These are phyloP conservation scores for Leucoraja ocellata DNA, from an alignment of 2,797 vertebrate species.

Conservation along the genomic window DNA sequence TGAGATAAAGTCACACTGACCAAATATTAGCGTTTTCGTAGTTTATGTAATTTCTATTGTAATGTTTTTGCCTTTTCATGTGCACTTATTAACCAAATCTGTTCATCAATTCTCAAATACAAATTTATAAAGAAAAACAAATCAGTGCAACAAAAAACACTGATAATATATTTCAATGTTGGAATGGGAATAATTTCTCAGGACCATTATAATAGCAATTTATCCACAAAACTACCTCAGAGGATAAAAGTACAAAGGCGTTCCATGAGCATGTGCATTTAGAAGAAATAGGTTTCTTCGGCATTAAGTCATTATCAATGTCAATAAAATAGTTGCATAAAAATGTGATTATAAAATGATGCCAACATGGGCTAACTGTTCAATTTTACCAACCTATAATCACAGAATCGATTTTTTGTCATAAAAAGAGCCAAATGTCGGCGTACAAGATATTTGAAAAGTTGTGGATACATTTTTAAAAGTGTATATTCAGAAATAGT, in stretches of 20 bases:
- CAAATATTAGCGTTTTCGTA: neutral
- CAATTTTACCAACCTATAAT: neutral
- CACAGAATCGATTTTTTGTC: neutral
- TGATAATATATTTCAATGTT: neutral
- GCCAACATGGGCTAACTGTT: neutral
- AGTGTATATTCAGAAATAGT: neutral
- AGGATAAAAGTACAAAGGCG: neutral
- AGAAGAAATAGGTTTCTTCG: neutral
- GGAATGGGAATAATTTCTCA: neutral
- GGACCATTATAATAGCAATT: neutral
- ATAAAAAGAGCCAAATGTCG: neutral
- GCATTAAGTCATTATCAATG: neutral
- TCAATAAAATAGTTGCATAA: neutral
- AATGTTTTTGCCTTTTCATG: neutral
- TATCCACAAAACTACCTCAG: neutral
- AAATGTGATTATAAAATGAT: neutral
- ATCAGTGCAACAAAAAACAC: neutral
- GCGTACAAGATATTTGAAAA: neutral
- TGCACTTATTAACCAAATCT: neutral
- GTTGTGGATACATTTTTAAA: neutral
- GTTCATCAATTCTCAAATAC: neutral
- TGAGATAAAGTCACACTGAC: neutral
- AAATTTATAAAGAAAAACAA: neutral
- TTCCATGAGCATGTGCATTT: neutral
- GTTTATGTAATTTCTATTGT: neutral